Conservation (phyloP, 2,797 vertebrate genomes). For the Acanthurus lineatus region DNA sequence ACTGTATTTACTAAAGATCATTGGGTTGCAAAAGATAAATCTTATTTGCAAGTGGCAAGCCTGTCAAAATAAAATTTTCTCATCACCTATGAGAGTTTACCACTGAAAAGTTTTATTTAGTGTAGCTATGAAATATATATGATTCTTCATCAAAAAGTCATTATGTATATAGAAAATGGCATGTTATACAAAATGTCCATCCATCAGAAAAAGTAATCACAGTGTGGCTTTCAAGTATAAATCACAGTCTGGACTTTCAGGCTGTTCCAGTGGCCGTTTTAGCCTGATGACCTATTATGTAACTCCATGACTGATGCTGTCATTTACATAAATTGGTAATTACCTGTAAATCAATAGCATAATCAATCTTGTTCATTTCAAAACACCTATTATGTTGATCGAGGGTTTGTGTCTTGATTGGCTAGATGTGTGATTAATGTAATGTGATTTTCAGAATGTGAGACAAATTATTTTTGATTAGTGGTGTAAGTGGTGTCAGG, state of each 20-base stretch:
- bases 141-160: not conserved
- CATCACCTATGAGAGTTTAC: too few relatives aligned
- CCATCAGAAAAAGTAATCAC: not conserved
- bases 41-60: not conserved
- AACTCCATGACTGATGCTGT: conserved; percentile 14
- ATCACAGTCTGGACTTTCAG: conserved; percentile 12
- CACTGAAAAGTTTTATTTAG: not conserved
- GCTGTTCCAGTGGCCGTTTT: conserved; percentile 9
- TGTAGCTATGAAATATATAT: not conserved
- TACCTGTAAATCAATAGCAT: conserved; percentile 24
- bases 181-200: not conserved
- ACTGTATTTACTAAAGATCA: not conserved
- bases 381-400: conserved; percentile 49
- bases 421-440: conserved; percentile 56
- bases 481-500: conserved; percentile 40
- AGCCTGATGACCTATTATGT: conserved; percentile 6
- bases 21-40: not conserved
- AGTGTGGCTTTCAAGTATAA: not conserved
- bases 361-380: conserved; percentile 43
- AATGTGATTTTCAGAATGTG: conserved; percentile 48
- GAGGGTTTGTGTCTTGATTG: conserved; percentile 41
- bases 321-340: conserved; percentile 24
- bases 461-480: conserved; percentile 54
- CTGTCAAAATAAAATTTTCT: not conserved
- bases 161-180: not conserved